Evolutionary conservation across 1,140 invertebrate species (phyloP), one percentile per base, ranked within the genome.

Genomic region (Pogonomyrmex barbatus): DNA sequence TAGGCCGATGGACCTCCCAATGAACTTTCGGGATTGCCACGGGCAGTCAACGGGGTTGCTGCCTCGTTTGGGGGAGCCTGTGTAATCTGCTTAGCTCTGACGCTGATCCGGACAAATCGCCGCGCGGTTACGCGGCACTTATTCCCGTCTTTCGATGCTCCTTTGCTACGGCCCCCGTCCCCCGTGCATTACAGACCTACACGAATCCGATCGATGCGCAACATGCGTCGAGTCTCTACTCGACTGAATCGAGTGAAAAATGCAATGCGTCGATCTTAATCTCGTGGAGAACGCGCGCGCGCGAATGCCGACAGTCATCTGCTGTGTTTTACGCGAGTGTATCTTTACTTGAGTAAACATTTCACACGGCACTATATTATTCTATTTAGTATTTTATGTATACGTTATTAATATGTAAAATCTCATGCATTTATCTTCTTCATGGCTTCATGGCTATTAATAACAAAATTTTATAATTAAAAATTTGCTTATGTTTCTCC

Each of bases 101-200:
- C 94, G 93, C 92, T 94, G 93, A 95, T 95, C 94, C 93, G 94
- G 92, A 94, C 93, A 94, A 94, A 95, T 95, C 94, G 92, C 91
- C 76, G 92, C 92, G 89, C 91, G 93, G 92, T 94, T 94, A 94
- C 94, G 93, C 93, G 91, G 92, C 93, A 93, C 91, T 94, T 94
- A 92, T 89, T 82, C 77, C 62, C 87, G 83, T 86, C 89, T 91
- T 89, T 91, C 85, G 88, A 90, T 91, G 88, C 79, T 79, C 85
- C 54, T 76, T 84, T 71, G 42, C 24, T 76, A 73, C 84, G 85
- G 76, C 47, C 42, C 65, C 17, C 3, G 5, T 68, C n/a, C 42
- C 33, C 47, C 70, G 24, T 52, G 67, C 52, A 4, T 76, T 60
- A 17, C 42, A 63, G 39, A 58, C 73, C 50, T 71, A 71, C 65